phyloP scores from a whole-genome alignment of 2,113 vertebrate species.

The Picathartes gymnocephalus region DNA sequence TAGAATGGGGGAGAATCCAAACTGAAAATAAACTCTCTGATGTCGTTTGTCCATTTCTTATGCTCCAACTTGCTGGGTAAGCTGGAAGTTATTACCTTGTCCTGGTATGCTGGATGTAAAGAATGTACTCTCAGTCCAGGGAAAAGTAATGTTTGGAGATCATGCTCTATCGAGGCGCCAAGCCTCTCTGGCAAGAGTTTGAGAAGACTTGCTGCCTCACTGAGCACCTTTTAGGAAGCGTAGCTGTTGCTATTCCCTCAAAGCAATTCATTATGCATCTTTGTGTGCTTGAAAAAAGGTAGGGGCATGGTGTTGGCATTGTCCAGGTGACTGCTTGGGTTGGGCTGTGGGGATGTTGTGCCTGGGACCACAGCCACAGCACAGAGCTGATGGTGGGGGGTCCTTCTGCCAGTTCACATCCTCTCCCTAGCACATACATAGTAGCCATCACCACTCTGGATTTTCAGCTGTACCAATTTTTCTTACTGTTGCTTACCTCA shows the following conservation, averaged over 20 bases:
- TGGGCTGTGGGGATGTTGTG: not conserved
- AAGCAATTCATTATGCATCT: not conserved
- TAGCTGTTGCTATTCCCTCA: not conserved
- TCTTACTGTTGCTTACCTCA: not conserved
- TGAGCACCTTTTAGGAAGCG: not conserved
- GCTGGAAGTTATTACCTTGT: not conserved
- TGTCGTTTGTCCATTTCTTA: not conserved
- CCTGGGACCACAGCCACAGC: not conserved
- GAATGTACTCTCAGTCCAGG: not conserved
- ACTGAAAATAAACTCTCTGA: not conserved
- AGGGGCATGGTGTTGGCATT: not conserved
- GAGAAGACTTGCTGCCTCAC: not conserved
- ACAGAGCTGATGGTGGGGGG: not conserved
- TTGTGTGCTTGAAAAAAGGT: not conserved
- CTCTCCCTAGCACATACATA: not conserved
- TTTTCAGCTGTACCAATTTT: not conserved
- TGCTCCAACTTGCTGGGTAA: not conserved
- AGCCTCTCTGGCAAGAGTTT: not conserved
- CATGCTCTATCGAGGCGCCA: fast-evolving
- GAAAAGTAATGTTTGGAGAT: not conserved
- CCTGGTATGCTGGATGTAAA: not conserved
- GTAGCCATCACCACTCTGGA: not conserved
- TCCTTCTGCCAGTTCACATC: not conserved
- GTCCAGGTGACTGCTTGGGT: not conserved
- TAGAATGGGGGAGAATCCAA: not conserved